Evolutionary conservation across 2,797 vertebrate genomes (phyloP), one percentile per base, ranked within the genome.

Genomic region (Scomberomorus guttatus): DNA sequence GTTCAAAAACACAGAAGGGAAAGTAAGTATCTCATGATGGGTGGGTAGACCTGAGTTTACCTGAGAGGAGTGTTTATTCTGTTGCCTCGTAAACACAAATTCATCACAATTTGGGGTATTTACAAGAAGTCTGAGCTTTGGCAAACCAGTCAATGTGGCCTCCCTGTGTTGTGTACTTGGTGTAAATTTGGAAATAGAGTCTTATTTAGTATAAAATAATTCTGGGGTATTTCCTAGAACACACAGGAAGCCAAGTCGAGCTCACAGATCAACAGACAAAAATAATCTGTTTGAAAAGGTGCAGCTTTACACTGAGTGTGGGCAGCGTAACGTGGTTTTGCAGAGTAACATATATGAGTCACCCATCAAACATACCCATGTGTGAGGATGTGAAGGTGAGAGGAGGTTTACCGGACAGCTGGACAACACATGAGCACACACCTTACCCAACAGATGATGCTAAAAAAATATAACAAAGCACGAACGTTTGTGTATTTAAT

Each of bases 361-460:
- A 61, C 6, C 1, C 59, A n/a, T 52, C 72, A 57, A 68, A 75
- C 75, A 82, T 75, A 51, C 68, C 71, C 58, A 32, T 44, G 42
- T 46, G 69, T 61, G 48, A 61, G n/a, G 37, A 57, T 18, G 9
- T 20, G n/a, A 70, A 52, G 29, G 32, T 29, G 57, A 55, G 13
- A 75, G 17, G n/a, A 78, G 42, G 17, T 11, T 34, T 42, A 34
- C 52, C 15, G 24, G 22, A 74, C 75, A 84, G 72, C 66, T 79
- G 75, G 69, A 42, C 14, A 83, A 72, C 85, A 84, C 69, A 82
- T 74, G 63, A 74, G 50, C 14, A 20, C 37, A 51, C 55, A 77
- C n/a, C 67, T 52, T 24, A 44, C 37, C 42, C 15, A 57, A 59
- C 39, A n/a, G 57, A 44, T 27, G 25, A 66, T 39, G 42, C 4